Base-by-base conservation (phyloP, 2,888 invertebrate genomes). In the Callyntrura sp. region DNA sequence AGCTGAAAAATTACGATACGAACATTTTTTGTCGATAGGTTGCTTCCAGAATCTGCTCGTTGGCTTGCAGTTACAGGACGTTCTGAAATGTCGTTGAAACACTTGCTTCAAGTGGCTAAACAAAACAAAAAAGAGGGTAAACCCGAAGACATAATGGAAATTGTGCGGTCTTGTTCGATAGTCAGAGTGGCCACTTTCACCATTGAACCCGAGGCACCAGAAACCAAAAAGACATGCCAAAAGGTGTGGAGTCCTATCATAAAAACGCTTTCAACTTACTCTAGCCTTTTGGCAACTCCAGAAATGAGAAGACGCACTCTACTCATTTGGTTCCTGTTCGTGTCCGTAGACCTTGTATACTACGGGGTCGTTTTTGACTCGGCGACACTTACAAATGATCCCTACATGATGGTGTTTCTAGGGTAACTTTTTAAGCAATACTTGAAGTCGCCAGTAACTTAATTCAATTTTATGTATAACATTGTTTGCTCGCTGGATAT, bases 351-450 rank as follows among this genome's bases (percentile, higher is more conserved):
- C 6, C 82, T 93, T 14, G 93, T 93, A 11, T 93, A 93, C 85
- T 93, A 93, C 45, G 93, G 93, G 0, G 76, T 93, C 14, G 92
- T 92, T 0, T 92, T 93, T 83, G 79, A 87, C n/a, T 91, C 92
- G 0, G 90, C 91, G 1, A 91, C 85, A 57, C 48, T 93, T 9
- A 92, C 92, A 0, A 87, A 79, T 8, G 92, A 93, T 76, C 92
- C 92, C 0, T 93, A 91, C 76, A 82, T 93, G 14, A 73, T 92
- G 3, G 92, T 93, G 0, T 93, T 93, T 65, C 76, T 93, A 0
- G 91, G 92, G 93, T 93, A 84, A 90, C 79, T 45, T 35, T n/a
- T 14, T 51, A 1, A 51, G 9, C n/a, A 14, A n/a, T n/a, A n/a
- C n/a, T n/a, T n/a, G n/a, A n/a, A n/a, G n/a, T n/a, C n/a, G n/a